phyloP scores from a whole-genome alignment of 1,140 invertebrate species.

The Drosophila rufa region DNA sequence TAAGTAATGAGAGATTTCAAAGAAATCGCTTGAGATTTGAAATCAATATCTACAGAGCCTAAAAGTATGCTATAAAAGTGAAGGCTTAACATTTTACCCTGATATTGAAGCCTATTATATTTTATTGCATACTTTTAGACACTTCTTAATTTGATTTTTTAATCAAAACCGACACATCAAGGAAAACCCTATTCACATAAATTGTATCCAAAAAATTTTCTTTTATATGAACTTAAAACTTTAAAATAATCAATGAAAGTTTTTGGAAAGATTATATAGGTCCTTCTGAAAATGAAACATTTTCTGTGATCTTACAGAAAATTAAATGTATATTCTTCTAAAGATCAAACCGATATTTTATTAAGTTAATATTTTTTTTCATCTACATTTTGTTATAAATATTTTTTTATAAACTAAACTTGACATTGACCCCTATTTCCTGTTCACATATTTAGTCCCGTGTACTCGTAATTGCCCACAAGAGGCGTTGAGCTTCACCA shows the following conservation, averaged over 20 bases:
- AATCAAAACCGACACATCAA: not conserved
- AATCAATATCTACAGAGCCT: not conserved
- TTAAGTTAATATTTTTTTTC: too few relatives aligned
- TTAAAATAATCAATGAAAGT: not conserved
- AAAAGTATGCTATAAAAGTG: not conserved
- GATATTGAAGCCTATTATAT: too few relatives aligned
- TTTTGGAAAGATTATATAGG: too few relatives aligned
- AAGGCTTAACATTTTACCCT: too few relatives aligned
- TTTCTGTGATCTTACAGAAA: too few relatives aligned
- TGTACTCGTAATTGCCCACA: slow-evolving; percentile 23
- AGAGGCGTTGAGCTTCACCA: slow-evolving; percentile 23
- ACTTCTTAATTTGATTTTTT: not conserved
- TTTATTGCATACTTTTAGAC: not conserved
- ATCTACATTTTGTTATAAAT: too few relatives aligned
- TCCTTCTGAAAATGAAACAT: too few relatives aligned
- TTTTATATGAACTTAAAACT: not conserved
- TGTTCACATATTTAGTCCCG: not conserved
- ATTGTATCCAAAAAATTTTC: not conserved
- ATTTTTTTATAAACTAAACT: not conserved
- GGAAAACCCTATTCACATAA: not conserved
- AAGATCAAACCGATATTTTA: too few relatives aligned
- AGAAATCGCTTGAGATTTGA: not conserved
- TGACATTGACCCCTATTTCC: not conserved
- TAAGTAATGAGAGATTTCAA: not conserved
- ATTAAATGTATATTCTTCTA: too few relatives aligned